Percentiles rank a stretch among this genome's conserved stretches.
These are phyloP conservation scores for Aphodius granarius DNA, from an alignment of 2,888 invertebrate species.

Conservation along the genomic window DNA sequence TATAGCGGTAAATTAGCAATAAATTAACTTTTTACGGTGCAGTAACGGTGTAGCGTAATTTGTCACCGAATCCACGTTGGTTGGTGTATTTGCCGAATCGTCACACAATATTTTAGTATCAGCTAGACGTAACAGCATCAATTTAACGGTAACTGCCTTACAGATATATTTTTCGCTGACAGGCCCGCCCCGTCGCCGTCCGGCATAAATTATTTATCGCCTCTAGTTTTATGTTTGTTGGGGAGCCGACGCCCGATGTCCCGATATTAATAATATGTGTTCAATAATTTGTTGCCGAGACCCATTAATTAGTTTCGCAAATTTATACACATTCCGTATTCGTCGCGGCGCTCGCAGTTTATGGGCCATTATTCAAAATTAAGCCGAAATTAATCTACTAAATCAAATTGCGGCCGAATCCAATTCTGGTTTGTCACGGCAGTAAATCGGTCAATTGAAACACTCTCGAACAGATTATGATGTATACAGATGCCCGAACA, in stretches of 20 bases:
- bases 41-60: neutral
- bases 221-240: slow-evolving; percentile 9
- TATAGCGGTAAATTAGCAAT: neutral
- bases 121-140: neutral
- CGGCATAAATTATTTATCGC: slow-evolving; percentile 11
- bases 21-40: neutral
- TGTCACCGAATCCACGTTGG: neutral
- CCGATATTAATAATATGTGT: slow-evolving; percentile 9
- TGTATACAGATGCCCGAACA: slow-evolving; percentile 29
- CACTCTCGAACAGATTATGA: slow-evolving; percentile 40
- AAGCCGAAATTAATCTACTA: slow-evolving; percentile 47
- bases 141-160: slow-evolving; percentile 1
- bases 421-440: slow-evolving; percentile 42
- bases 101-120: neutral
- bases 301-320: slow-evolving; percentile 14
- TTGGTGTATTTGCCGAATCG: neutral
- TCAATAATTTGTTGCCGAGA: slow-evolving; percentile 5
- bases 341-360: slow-evolving; percentile 20
- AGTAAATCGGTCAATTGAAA: slow-evolving; percentile 45
- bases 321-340: slow-evolving; percentile 15
- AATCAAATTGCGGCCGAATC: slow-evolving; percentile 46
- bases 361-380: slow-evolving; percentile 45
- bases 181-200: neutral
- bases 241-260: slow-evolving; percentile 1
- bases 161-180: slow-evolving; percentile 9